A percentile compares a stretch with the other conserved stretches of the same genome.
Conservation (phyloP, 2,797 vertebrate species). For the Brachymystax lenok region DNA sequence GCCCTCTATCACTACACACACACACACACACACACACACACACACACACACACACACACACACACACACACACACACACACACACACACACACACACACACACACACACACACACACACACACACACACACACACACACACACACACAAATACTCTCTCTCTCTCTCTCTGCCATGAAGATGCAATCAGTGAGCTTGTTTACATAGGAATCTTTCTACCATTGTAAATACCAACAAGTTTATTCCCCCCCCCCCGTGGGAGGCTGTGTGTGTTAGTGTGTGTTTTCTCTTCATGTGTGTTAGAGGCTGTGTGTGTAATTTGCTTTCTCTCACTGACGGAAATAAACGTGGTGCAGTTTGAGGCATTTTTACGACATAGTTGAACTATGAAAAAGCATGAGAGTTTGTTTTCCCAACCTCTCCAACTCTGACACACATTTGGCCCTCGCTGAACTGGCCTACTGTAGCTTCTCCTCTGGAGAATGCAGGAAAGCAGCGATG, state of each 20-base stretch:
- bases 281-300: conserved; percentile 17
- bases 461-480: neutral
- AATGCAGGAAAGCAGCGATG: too few species aligned
- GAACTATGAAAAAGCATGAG: conserved; percentile 47
- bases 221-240: conserved; percentile 15
- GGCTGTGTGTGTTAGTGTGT: conserved; percentile 33
- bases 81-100: too few species aligned
- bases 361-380: conserved; percentile 63
- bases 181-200: conserved; percentile 60
- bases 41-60: neutral
- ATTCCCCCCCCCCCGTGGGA: neutral
- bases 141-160: conserved; percentile 19
- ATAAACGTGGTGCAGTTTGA: conserved; percentile 64
- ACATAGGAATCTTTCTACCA: conserved; percentile 45
- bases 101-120: neutral
- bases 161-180: conserved; percentile 10
- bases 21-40: too few species aligned
- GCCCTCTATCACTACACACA: conserved; percentile 18
- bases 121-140: too few species aligned
- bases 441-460: neutral
- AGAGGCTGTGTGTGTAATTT: conserved; percentile 55
- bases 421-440: conserved; percentile 16
- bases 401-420: conserved; percentile 31
- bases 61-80: neutral
- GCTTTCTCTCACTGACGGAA: conserved; percentile 61